A percentile compares a stretch with the other conserved stretches of the same genome.
Conservation (phyloP, 2,888 invertebrate species). For the Zhuqinia jingwanae region DNA sequence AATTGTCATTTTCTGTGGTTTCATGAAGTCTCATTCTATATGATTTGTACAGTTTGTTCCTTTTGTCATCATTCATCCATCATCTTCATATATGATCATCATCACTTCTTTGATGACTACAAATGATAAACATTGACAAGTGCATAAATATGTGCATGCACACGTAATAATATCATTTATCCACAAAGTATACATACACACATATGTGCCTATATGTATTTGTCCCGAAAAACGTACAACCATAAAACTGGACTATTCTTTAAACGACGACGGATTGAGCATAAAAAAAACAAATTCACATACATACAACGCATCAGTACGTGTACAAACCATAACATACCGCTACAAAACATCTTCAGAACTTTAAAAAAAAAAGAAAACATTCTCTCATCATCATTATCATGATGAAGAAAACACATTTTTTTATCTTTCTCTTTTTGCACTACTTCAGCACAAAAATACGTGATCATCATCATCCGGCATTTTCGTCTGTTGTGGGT, state of each 20-base stretch:
- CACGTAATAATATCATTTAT: not conserved
- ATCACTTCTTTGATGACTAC: not conserved
- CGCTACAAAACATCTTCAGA: not conserved
- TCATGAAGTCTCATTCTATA: not conserved
- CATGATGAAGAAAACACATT: not conserved
- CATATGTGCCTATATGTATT: not conserved
- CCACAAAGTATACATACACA: not conserved
- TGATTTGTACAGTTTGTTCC: not conserved
- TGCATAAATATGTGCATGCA: not conserved
- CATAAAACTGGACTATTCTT: slow-evolving; percentile 23
- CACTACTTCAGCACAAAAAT: slow-evolving; percentile 3
- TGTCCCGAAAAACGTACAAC: slow-evolving; percentile 41
- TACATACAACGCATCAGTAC: not conserved
- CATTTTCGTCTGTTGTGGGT: not conserved
- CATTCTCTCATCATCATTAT: too few species aligned
- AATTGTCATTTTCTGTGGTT: slow-evolving; percentile 22
- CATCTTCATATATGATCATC: not conserved
- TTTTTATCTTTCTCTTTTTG: slow-evolving; percentile 3
- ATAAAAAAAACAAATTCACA: slow-evolving; percentile 30
- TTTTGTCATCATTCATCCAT: not conserved
- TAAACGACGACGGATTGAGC: not conserved
- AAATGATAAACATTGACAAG: not conserved
- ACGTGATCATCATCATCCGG: slow-evolving; percentile 42
- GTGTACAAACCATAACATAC: slow-evolving; percentile 26
- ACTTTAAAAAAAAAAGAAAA: not conserved